Evolutionary conservation across 2,888 invertebrate species (phyloP).

Genomic region (Podotricha telesiphe): DNA sequence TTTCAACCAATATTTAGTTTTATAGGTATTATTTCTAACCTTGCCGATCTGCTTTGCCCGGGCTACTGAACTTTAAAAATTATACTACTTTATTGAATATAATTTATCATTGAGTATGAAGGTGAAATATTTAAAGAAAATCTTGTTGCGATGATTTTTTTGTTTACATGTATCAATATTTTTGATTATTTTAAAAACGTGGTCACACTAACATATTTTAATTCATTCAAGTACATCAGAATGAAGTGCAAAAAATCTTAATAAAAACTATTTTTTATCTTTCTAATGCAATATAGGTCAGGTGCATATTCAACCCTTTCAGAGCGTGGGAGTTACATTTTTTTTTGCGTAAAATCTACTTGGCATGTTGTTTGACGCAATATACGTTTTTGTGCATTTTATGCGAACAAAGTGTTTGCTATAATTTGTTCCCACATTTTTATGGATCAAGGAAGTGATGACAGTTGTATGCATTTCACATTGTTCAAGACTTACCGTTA

Average conservation of each 20-base stretch:
- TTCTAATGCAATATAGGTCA: conserved; percentile 78
- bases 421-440: conserved; percentile 82
- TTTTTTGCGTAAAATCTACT: conserved; percentile 57
- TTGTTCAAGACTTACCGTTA: conserved; percentile 56
- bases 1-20: too few relatives aligned
- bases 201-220: conserved; percentile 33
- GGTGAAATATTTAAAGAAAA: too few relatives aligned
- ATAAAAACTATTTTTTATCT: conserved; percentile 67
- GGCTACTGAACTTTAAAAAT: too few relatives aligned
- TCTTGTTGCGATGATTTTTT: background rate
- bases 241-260: conserved; percentile 75
- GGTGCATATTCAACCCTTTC: conserved; percentile 82
- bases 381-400: conserved; percentile 62
- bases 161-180: background rate
- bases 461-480: conserved; percentile 68
- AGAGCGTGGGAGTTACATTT: conserved; percentile 77
- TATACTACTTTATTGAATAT: too few relatives aligned
- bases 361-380: conserved; percentile 67
- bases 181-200: background rate
- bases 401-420: conserved; percentile 74
- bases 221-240: conserved; percentile 51
- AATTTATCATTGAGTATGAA: too few relatives aligned
- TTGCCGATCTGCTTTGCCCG: too few relatives aligned
- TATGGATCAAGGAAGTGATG: conserved; percentile 74
- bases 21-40: too few relatives aligned